Evolutionary conservation across 2,888 invertebrate species (phyloP), one percentile per base, ranked within the genome.

Genomic region (Oscheius sp.): DNA sequence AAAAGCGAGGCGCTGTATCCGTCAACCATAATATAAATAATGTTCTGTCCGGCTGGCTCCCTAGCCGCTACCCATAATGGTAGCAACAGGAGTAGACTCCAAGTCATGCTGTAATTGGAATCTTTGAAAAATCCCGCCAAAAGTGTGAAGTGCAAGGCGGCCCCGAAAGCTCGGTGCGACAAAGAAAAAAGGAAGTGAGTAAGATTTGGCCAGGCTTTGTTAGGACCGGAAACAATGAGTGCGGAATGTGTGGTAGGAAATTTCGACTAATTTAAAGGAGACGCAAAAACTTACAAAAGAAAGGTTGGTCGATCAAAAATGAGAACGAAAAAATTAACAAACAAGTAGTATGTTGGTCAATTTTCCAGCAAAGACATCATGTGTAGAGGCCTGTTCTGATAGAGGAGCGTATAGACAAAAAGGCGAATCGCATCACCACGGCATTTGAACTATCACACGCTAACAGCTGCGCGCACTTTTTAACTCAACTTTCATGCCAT

Each of bases 1-100:
- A 86, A 72, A 0, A 85, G 71, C 6, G 72, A 74, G 0, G 84
- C 77, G 20, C 85, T 84, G 68, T 83, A 86, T 3, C 85, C 85
- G 72, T 85, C 85, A 42, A 84, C 79, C 15, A 82, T 70, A 29
- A 85, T 75, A 25, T 86, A 66, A 34, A 85, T 83, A 66, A 85
- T 73, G 68, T 86, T 86, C 71, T 85, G 85, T 57, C 84, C 84
- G 55, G 74, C 71, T 20, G 79, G 75, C n/a, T 72, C 73, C 23
- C 77, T 66, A 29, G 64, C 53, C 25, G 23, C 53, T 17, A 39
- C 55, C 31, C 12, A 61, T 46, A 57, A n/a, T n/a, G 45, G 31
- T 27, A 70, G 61, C 31, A 68, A 61, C 39, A 67, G 31, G 33
- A 67, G 39, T 31, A 23, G 42, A 34, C 20, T 53, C 65, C 65